These are phyloP conservation scores for Metopia argyrocephala DNA, from an alignment of 2,888 invertebrate species.

Conservation along the genomic window DNA sequence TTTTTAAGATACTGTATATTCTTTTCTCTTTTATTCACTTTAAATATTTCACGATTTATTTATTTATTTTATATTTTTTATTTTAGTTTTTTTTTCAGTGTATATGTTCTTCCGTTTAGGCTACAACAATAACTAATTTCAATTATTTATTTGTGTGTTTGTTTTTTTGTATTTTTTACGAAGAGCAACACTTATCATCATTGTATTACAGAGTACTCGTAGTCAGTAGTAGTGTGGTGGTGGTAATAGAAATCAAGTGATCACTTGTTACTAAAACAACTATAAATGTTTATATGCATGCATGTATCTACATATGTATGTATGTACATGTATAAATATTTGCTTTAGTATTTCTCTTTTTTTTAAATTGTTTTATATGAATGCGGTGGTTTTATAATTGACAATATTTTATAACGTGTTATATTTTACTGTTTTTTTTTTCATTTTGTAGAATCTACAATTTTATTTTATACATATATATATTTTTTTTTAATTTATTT, in stretches of 20 bases:
- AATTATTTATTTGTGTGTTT: constrained; percentile 60
- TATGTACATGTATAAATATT: constrained; percentile 9
- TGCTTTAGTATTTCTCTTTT: neutral
- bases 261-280: too few species aligned
- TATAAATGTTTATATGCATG: neutral
- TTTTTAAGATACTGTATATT: too few species aligned
- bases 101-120: constrained; percentile 49
- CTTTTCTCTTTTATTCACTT: neutral
- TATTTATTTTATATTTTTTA: neutral
- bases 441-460: neutral
- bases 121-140: constrained; percentile 65
- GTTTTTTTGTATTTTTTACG: constrained; percentile 16
- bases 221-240: neutral
- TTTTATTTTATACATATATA: too few species aligned
- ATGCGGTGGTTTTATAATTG: neutral
- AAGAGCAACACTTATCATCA: neutral
- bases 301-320: neutral
- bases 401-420: neutral
- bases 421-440: neutral
- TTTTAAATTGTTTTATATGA: neutral
- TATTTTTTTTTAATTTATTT: neutral
- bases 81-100: neutral
- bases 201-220: neutral
- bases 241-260: neutral
- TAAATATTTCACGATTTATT: too few species aligned